These are phyloP conservation scores for Catharus bicknelli DNA, from an alignment of 2,113 vertebrate genomes.

Conservation along the genomic window DNA sequence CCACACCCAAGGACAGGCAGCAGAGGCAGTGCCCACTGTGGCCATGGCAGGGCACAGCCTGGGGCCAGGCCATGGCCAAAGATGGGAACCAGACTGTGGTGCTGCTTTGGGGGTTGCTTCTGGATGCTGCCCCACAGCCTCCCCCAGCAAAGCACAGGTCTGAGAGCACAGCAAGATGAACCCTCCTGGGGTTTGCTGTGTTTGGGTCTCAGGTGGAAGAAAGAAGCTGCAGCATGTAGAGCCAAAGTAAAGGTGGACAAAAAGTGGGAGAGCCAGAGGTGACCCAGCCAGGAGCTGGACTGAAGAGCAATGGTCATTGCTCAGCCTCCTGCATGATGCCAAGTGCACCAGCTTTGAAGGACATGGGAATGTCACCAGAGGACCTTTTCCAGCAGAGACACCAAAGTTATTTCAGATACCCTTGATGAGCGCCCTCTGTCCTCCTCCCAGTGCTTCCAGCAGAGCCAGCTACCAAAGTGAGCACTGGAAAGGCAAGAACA, in stretches of 20 bases:
- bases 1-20: rapidly evolving
- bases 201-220: background rate
- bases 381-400: background rate
- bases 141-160: background rate
- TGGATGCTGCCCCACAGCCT: background rate
- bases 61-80: no score
- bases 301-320: background rate
- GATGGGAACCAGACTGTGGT: rapidly evolving
- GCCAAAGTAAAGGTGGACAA: background rate
- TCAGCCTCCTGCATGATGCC: rapidly evolving
- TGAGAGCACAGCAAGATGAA: background rate
- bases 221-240: background rate
- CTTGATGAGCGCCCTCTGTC: background rate
- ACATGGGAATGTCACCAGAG: background rate
- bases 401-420: background rate
- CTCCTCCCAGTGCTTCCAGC: background rate
- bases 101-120: background rate
- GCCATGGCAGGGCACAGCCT: rapidly evolving
- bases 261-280: background rate
- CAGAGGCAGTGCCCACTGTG: background rate
- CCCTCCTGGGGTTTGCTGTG: background rate
- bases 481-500: background rate
- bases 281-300: background rate
- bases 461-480: background rate
- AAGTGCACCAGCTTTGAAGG: background rate